These are phyloP conservation scores for Eledone cirrhosa DNA, from an alignment of 2,888 invertebrate genomes.

Conservation along the genomic window DNA sequence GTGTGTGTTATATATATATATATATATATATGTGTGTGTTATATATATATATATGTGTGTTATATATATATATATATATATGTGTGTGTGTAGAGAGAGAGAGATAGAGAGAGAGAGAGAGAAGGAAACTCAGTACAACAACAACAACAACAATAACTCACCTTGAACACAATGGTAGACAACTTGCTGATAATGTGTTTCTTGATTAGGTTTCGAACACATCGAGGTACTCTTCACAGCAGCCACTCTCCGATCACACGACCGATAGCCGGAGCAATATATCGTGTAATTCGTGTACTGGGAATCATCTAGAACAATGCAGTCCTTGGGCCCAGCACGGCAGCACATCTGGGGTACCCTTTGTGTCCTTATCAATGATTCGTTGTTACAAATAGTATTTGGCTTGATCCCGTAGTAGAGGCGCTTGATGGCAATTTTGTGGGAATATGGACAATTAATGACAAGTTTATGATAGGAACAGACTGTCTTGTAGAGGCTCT, in stretches of 20 bases:
- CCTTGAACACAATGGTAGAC: conserved; percentile 59
- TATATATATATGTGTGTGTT: too few species aligned
- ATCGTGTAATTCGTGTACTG: conserved; percentile 52
- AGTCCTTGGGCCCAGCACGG: conserved; percentile 49
- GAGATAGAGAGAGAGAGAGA: too few species aligned
- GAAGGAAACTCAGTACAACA: too few species aligned
- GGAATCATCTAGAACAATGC: conserved; percentile 49
- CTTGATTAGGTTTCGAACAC: conserved; percentile 33
- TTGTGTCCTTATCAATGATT: conserved; percentile 29
- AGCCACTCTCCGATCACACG: conserved; percentile 48
- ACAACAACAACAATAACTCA: conserved; percentile 32
- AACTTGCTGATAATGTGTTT: conserved; percentile 55
- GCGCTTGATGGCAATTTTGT: conserved; percentile 56
- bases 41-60: too few species aligned
- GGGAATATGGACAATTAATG: conserved; percentile 46
- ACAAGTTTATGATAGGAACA: conserved; percentile 48
- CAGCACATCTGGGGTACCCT: conserved; percentile 47
- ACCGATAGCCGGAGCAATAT: conserved; percentile 52
- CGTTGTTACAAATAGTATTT: conserved; percentile 34
- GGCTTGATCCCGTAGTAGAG: conserved; percentile 54
- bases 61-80: too few species aligned
- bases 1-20: too few species aligned
- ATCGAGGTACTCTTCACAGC: conserved; percentile 38
- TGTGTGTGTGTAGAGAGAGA: too few species aligned
- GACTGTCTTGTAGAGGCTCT: conserved; percentile 44